Percentiles rank a stretch among this genome's conserved stretches.
Conservation (phyloP, 1,140 invertebrate genomes). For the Pectinophora gossypiella region DNA sequence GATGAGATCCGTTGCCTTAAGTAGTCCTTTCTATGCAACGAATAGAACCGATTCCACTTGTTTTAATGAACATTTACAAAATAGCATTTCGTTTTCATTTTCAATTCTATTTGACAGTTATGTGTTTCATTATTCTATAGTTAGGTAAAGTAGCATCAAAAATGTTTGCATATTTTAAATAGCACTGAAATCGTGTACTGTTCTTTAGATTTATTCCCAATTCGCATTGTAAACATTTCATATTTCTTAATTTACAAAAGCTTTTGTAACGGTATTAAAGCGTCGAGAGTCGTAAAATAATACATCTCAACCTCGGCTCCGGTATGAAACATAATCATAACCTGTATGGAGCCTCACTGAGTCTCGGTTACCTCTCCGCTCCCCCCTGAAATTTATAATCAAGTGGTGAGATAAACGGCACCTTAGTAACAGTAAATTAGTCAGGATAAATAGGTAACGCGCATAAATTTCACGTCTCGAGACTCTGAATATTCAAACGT, state of each 20-base stretch:
- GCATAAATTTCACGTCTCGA: conserved; percentile 23
- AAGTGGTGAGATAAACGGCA: conserved; percentile 26
- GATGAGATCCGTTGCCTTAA: conserved; percentile 1
- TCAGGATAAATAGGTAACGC: conserved; percentile 26
- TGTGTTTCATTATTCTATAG: no score
- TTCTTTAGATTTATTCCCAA: no score
- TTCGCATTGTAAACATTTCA: no score
- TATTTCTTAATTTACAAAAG: no score
- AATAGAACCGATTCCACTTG: not conserved
- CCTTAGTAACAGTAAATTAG: conserved; percentile 28
- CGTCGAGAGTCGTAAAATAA: conserved; percentile 26
- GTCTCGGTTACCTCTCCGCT: conserved; percentile 27
- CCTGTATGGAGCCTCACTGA: conserved; percentile 8
- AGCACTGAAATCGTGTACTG: no score
- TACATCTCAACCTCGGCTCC: conserved; percentile 12
- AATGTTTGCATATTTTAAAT: no score
- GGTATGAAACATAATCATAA: conserved; percentile 36
- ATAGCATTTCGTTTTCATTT: no score
- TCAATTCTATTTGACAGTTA: no score
- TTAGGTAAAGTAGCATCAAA: no score
- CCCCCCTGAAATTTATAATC: conserved; percentile 35
- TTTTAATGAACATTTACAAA: not conserved
- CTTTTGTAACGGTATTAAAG: conserved; percentile 18
- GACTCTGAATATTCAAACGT: conserved; percentile 24
- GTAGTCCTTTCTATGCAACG: not conserved